Conservation (phyloP, 2,113 vertebrate species). For the Spilogale gracilis region DNA sequence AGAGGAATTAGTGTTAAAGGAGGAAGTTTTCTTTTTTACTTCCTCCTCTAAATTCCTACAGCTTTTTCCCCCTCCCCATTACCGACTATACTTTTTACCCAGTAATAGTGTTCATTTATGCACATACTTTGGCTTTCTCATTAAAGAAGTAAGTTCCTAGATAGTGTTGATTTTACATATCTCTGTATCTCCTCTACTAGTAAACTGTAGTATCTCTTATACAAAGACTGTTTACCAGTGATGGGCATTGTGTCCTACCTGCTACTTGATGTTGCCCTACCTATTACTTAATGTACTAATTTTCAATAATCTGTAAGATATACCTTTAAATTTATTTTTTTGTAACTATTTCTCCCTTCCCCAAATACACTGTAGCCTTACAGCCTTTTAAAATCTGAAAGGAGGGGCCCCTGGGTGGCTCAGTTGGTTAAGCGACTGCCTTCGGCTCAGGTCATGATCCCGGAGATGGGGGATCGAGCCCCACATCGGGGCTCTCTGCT, state of each 20-base stretch:
- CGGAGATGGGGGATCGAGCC: too few relatives aligned
- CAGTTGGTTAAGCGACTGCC: too few relatives aligned
- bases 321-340: slow-evolving; percentile 21
- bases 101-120: slow-evolving; percentile 2
- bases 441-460: too few relatives aligned
- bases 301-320: background rate
- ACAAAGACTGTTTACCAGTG: background rate
- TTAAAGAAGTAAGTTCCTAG: background rate
- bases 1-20: background rate
- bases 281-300: background rate
- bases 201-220: background rate
- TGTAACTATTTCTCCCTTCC: background rate
- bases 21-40: background rate
- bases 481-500: too few relatives aligned
- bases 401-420: too few relatives aligned
- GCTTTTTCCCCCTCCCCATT: background rate
- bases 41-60: background rate
- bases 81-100: background rate
- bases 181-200: background rate
- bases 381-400: slow-evolving; percentile 34
- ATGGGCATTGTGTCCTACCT: background rate
- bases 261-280: background rate
- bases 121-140: background rate
- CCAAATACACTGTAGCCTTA: background rate
- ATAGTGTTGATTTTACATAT: background rate